Percentiles rank a stretch among this genome's conserved stretches.
Conservation (phyloP, 2,113 vertebrate genomes). For the Actenoides lindsayi region DNA sequence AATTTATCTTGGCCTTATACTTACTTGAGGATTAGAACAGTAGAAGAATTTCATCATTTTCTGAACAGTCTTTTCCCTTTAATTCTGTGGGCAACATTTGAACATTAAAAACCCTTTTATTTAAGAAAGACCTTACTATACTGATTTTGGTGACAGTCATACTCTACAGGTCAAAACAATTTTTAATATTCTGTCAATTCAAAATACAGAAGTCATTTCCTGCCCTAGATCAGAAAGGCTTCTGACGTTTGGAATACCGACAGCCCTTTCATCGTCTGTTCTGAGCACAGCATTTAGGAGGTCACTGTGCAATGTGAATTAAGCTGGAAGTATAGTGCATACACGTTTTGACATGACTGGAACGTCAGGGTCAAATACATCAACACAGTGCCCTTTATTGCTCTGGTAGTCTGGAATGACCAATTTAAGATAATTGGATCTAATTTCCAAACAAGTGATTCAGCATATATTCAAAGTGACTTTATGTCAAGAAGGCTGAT, state of each 20-base stretch:
- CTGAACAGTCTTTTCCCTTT: background rate
- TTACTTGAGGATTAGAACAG: background rate
- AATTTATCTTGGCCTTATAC: background rate
- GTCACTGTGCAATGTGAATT: background rate
- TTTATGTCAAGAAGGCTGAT: background rate
- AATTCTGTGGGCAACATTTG: background rate
- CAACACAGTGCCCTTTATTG: background rate
- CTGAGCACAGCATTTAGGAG: background rate
- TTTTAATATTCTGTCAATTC: background rate
- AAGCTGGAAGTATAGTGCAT: background rate
- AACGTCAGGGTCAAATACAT: background rate
- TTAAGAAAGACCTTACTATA: background rate
- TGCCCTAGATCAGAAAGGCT: background rate
- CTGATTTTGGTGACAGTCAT: background rate
- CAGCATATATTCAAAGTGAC: background rate
- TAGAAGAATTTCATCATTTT: background rate
- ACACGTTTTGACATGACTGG: conserved; percentile 8
- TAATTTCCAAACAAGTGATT: conserved; percentile 15
- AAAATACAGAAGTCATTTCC: conserved; percentile 1
- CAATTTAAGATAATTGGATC: background rate
- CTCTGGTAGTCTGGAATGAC: conserved; percentile 34
- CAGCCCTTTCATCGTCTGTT: background rate
- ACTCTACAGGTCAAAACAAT: background rate
- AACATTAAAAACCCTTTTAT: background rate
- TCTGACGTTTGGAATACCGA: background rate